phyloP scores from a whole-genome alignment of 2,797 vertebrate species.

The Atherinosoma microstoma region DNA sequence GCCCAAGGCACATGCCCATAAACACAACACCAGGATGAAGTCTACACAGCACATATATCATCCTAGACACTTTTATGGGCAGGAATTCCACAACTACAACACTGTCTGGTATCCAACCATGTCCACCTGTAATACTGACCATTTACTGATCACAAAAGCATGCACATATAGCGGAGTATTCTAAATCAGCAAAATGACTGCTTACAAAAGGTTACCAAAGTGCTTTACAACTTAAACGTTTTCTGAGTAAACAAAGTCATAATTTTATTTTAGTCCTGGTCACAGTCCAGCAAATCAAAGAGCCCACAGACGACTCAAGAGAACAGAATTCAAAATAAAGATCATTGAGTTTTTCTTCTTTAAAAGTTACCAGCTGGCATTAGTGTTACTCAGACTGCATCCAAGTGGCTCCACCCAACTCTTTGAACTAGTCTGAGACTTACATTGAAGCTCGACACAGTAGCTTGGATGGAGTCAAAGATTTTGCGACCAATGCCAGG shows the following conservation, averaged over 20 bases:
- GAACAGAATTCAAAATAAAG: constrained; percentile 42
- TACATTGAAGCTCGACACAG: constrained; percentile 46
- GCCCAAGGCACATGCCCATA: constrained; percentile 38
- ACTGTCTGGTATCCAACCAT: constrained; percentile 35
- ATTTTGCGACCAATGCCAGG: constrained; percentile 59
- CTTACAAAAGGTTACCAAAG: background rate
- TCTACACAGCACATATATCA: constrained; percentile 65
- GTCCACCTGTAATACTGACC: constrained; percentile 37
- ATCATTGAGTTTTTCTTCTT: constrained; percentile 27
- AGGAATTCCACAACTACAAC: constrained; percentile 65
- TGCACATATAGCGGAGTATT: background rate
- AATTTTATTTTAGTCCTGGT: constrained; percentile 37
- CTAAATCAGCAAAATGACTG: constrained; percentile 7
- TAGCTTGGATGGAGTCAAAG: constrained; percentile 64
- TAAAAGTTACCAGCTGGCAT: constrained; percentile 62
- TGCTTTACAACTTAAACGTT: constrained; percentile 40
- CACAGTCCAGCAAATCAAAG: constrained; percentile 41
- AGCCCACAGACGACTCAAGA: constrained; percentile 41
- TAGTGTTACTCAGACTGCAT: constrained; percentile 30
- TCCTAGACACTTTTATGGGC: constrained; percentile 70
- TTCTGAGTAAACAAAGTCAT: constrained; percentile 47
- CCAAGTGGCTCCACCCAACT: constrained; percentile 49
- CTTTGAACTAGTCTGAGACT: constrained; percentile 39
- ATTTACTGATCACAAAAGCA: constrained; percentile 8
- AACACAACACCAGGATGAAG: constrained; percentile 61